These are phyloP conservation scores for Thamnophis elegans DNA, from an alignment of 2,797 vertebrate genomes.

Conservation along the genomic window DNA sequence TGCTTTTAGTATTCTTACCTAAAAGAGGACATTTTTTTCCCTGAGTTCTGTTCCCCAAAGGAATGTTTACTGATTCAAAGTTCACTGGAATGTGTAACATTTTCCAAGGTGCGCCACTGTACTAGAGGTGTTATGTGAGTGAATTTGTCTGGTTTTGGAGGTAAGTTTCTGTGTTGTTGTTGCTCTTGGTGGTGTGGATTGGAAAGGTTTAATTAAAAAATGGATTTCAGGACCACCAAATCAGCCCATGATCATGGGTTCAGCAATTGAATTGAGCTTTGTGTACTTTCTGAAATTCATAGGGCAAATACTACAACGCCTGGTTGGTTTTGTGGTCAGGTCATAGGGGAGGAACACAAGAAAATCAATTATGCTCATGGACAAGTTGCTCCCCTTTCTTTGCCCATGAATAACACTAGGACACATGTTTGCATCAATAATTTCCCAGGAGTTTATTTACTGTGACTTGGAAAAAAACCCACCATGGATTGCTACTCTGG, in stretches of 20 bases:
- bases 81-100: not conserved
- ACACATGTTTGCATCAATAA: slow-evolving; percentile 46
- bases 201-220: slow-evolving; percentile 63
- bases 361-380: slow-evolving; percentile 46
- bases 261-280: slow-evolving; percentile 26
- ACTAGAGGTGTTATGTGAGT: slow-evolving; percentile 2
- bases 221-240: slow-evolving; percentile 44
- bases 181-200: not conserved
- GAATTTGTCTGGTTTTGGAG: not conserved
- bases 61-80: not conserved
- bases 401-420: slow-evolving; percentile 31
- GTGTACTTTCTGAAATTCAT: slow-evolving; percentile 40
- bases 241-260: slow-evolving; percentile 46
- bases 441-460: slow-evolving; percentile 58
- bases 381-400: slow-evolving; percentile 38
- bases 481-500: slow-evolving; percentile 17
- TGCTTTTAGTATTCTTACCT: not conserved
- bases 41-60: not conserved
- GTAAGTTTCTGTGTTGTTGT: not conserved
- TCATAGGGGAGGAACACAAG: slow-evolving; percentile 34
- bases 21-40: slow-evolving; percentile 4
- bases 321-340: slow-evolving; percentile 33
- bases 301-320: slow-evolving; percentile 38
- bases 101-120: not conserved
- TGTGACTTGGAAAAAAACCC: slow-evolving; percentile 53